A percentile compares a stretch with the other conserved stretches of the same genome.
Conservation (phyloP, 2,113 vertebrate species). For the Dipodomys ordii region DNA sequence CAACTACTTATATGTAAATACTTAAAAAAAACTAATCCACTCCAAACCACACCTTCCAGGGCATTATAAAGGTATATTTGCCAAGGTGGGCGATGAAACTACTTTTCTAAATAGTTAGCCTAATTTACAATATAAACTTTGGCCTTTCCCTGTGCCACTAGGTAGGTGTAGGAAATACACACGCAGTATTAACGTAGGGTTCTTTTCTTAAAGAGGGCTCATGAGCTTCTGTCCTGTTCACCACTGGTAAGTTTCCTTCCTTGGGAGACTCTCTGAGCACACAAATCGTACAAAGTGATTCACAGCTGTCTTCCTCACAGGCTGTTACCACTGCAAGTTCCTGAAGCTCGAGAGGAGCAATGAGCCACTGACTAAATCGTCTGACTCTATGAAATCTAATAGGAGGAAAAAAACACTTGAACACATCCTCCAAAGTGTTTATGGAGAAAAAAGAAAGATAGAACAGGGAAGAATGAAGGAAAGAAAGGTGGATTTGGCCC, state of each 20-base stretch:
- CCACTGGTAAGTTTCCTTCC: not conserved
- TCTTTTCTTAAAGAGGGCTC: not conserved
- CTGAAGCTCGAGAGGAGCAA: rapidly evolving
- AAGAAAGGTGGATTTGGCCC: not conserved
- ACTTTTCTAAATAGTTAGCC: not conserved
- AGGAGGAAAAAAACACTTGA: not conserved
- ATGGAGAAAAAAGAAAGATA: not conserved
- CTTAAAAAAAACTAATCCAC: not conserved
- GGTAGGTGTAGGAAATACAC: not conserved
- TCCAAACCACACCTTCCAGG: not conserved
- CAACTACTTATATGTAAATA: too few species aligned
- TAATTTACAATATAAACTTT: slow-evolving; percentile 26
- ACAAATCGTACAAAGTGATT: not conserved
- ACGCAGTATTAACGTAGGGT: not conserved
- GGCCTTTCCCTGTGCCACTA: not conserved
- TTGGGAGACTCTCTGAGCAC: not conserved
- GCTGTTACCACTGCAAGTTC: not conserved
- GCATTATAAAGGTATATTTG: not conserved
- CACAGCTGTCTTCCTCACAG: not conserved
- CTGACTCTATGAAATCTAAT: not conserved
- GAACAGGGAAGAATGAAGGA: not conserved
- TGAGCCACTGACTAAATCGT: not conserved
- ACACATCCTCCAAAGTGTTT: not conserved
- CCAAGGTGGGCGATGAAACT: not conserved
- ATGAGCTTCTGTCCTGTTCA: not conserved